Base-by-base conservation (phyloP, 2,797 vertebrate species). In the Synanceia verrucosa region DNA sequence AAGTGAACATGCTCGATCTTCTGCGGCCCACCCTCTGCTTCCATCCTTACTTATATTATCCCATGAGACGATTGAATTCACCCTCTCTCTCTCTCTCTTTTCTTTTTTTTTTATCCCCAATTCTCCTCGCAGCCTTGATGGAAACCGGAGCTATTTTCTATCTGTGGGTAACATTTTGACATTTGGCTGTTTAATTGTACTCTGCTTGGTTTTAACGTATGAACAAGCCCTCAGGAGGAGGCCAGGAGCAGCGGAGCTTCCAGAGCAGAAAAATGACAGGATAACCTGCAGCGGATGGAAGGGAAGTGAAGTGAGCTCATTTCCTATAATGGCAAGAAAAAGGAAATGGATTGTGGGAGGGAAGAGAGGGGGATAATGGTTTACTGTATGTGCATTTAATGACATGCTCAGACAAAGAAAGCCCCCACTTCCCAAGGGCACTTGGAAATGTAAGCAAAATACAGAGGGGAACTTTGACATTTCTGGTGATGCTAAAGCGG, bases 231-330 rank as follows among this genome's bases (percentile, higher is more conserved):
- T n/a, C 4, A 0, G 24, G 33, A 51, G 71, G 55, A 37, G 23
- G 44, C 62, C 48, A 28, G 36, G 67, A 83, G 61, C 55, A 60
- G 39, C 26, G 63, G 57, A 81, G 58, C 43, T 70, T 70, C 60
- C 60, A 63, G 41, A 56, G 58, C 46, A 78, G 61, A 79, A 82
- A 81, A 81, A 84, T 80, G 82, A 86, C 88, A 86, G 82, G 73
- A 86, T 82, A 75, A 84, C 73, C 58, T 7, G 2, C 58, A 68
- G 51, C 57, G 47, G 57, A 77, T 51, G 50, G 70, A 80, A 48
- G 23, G 76, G 88, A 86, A 87, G 64, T 76, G 55, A 75, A 87
- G 70, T 88, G 85, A 91, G 85, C 84, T 90, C 78, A 91, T 90
- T 89, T 90, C 80, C 84, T 87, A 63, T 70, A 69, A 85, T 71